Base-by-base conservation (phyloP, 2,888 invertebrate species). In the Epinotia demarniana region DNA sequence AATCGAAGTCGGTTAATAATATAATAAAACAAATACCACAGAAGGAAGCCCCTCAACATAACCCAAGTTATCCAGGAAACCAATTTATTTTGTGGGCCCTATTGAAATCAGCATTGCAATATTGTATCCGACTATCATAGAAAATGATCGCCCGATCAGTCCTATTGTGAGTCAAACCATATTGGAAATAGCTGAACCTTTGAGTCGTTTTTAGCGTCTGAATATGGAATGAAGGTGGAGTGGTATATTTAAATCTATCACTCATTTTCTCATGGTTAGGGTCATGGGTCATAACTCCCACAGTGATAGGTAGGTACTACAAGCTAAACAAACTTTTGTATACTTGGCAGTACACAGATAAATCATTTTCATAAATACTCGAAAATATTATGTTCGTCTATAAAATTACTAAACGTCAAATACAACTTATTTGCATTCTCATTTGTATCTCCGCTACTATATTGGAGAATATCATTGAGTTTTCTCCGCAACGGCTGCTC, bases 151-250 rank as follows among this genome's bases (percentile, higher is more conserved):
- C 57, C 19, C 9, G 57, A 49, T 69, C 58, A 69, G 23, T 58
- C 58, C 6, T 53, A 33, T 33, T 33, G n/a, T 33, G n/a, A 66
- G 57, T 69, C 58, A 43, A 16, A 19, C 0, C 16, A 3, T 60
- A 69, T 69, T 46, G 69, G 58, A 69, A 69, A 69, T 46, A 69
- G 67, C 57, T 39, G 68, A 69, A 69, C 69, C 58, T 60, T 69
- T 46, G 58, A 23, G n/a, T 43, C 60, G 46, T 69, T 60, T 69
- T 46, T 23, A 60, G 69, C 18, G 23, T 23, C 58, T 60, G 69
- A 58, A 69, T 69, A 60, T 60, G n/a, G 23, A 58, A 60, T 46
- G 58, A 69, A 58, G 55, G n/a, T 39, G 55, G 58, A 33, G 1
- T 60, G 43, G n/a, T 11, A 12, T 18, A 9, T 58, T n/a, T 23